Evolutionary conservation across 2,888 invertebrate genomes (phyloP), one percentile per base, ranked within the genome.

Genomic region (Malthinus flaveolus): DNA sequence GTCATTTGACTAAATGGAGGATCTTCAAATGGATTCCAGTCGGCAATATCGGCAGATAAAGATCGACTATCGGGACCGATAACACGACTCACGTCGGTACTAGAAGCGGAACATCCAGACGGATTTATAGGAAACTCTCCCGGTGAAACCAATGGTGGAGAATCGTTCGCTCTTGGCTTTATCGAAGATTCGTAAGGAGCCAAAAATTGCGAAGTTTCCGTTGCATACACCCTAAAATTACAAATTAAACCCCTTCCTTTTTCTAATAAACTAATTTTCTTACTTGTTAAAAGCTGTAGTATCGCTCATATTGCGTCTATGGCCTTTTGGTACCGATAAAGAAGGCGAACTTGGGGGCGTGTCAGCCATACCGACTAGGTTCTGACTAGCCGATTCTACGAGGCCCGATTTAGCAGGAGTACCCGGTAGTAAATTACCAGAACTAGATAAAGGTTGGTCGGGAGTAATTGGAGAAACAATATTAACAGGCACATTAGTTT

Each of bases 21-120:
- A 50, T 85, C 89, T 71, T 89, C 90, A 72, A 93, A 93, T 1
- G 93, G 93, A 79, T 93, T 93, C 92, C 92, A 92, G 65, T 89
- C 87, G 4, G 85, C 83, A 34, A 87, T 82, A 71, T 89, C 88
- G 35, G 84, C 84, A 12, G 79, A 79, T 10, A 80, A 67, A 3
- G 79, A 79, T 45, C 79, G 65, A 61, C 68, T 73, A 46, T 77
- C 77, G 1, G 70, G 59, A 1, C 70, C 70, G 1, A 73, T 65
- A 0, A 70, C 58, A 51, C 73, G 75, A 59, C 75, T 75, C 7
- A 79, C 68, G 59, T 79, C 78, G 8, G 73, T 74, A n/a, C 75
- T 77, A 0, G 79, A 79, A 2, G 75, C 76, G 0, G 79, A 79
- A 11, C 73, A 70, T 5, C 78, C 78, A 35, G 74, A 71, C 1